These are phyloP conservation scores for Melanotaenia trifasciata DNA, from an alignment of 2,797 vertebrate genomes.

Conservation along the genomic window DNA sequence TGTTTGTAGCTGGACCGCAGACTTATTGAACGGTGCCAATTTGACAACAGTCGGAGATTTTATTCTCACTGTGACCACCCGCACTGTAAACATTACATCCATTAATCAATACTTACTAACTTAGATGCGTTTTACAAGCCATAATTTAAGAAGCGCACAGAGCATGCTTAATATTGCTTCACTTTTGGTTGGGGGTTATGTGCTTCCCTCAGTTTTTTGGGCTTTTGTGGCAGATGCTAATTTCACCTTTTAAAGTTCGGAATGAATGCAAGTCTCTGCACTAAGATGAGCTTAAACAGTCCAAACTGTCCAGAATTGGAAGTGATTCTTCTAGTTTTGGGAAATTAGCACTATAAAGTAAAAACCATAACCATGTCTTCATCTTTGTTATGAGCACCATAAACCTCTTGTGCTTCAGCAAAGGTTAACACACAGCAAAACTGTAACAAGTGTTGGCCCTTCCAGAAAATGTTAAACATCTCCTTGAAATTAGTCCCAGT, in stretches of 20 bases:
- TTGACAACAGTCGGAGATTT: conserved; percentile 42
- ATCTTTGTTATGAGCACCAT: conserved; percentile 9
- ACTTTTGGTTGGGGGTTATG: conserved; percentile 18
- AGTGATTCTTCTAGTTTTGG: background rate
- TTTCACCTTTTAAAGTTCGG: background rate
- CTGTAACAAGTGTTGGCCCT: conserved; percentile 17
- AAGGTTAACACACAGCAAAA: conserved; percentile 19
- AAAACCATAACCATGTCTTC: conserved; percentile 8
- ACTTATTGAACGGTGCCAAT: conserved; percentile 45
- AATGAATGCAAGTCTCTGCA: background rate
- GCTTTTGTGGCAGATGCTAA: conserved; percentile 1
- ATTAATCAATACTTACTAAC: conserved; percentile 28
- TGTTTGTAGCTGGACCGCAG: conserved; percentile 55
- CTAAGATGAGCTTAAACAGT: background rate
- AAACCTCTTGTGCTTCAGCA: conserved; percentile 29
- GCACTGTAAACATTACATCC: conserved; percentile 42
- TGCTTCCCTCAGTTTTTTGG: background rate
- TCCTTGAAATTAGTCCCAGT: conserved; percentile 34
- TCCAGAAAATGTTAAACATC: conserved; percentile 6
- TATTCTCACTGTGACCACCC: conserved; percentile 46
- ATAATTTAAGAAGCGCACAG: background rate
- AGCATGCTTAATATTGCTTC: conserved; percentile 5
- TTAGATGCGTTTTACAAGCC: conserved; percentile 24
- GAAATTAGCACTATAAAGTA: background rate
- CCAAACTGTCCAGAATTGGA: background rate